Base-by-base conservation (phyloP, 2,888 invertebrate genomes). In the Agrotis segetum region DNA sequence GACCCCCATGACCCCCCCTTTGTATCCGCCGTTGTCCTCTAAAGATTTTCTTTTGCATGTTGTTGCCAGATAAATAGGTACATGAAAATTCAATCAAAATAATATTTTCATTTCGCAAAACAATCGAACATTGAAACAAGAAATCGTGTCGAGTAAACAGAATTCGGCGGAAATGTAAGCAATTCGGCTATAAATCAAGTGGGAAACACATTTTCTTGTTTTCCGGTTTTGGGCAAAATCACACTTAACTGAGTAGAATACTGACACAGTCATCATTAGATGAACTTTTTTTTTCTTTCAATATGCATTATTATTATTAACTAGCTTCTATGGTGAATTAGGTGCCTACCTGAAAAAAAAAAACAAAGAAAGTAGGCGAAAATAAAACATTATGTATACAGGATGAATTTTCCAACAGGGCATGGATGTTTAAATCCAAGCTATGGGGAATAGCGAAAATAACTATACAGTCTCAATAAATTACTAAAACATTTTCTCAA, bases 161-260 rank as follows among this genome's bases (percentile, higher is more conserved):
- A 53, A 64, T 46, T 59, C 50, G 44, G 14, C 62, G 65, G 74
- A 82, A 82, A 79, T 71, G 24, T 73, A 70, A 63, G 61, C 61
- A 52, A 69, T 59, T 58, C 50, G 21, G 14, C 46, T 13, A 80
- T 77, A 80, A 83, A 82, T 80, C 80, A 79, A 63, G 46, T 29
- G 34, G 49, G 65, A 46, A 79, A 71, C 55, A 79, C 61, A 66
- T 71, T 82, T 81, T 71, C 69, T 59, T 65, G 44, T 69, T 73
- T 76, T 67, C 64, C 63, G 63, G 21, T 61, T 79, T 16, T 62
- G 47, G 14, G 69, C 53, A 63, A 74, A 69, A 60, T 50, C 60
- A 49, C 24, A 67, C 67, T 34, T 40, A 40, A 0, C 40, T 60
- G 52, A 11, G 46, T 58, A 62, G 62, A 76, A 66, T 67, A 21